Percentiles rank a stretch among this genome's conserved stretches.
Conservation (phyloP, 2,888 invertebrate species). For the Gibbula magus region DNA sequence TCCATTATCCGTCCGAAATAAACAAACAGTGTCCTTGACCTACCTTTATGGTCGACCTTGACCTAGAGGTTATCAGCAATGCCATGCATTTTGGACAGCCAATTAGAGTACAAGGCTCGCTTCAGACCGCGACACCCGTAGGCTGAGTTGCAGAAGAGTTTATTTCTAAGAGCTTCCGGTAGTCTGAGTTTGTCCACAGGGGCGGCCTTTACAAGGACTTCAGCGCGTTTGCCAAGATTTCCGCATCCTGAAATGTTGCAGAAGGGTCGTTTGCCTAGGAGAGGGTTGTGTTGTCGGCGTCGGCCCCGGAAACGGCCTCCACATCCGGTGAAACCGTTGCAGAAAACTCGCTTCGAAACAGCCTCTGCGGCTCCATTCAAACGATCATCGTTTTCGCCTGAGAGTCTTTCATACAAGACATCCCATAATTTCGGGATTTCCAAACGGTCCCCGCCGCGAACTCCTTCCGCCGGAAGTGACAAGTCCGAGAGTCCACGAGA, state of each 20-base stretch:
- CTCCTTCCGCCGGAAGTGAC: neutral
- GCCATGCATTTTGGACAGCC: constrained; percentile 33
- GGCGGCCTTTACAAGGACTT: neutral
- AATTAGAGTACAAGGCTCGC: constrained; percentile 36
- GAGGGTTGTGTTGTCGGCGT: constrained; percentile 25
- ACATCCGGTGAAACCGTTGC: constrained; percentile 49
- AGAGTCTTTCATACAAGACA: neutral
- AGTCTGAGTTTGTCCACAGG: neutral
- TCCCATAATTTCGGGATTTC: neutral
- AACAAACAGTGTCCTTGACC: neutral
- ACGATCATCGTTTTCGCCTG: neutral
- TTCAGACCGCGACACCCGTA: constrained; percentile 43
- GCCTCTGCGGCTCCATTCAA: neutral
- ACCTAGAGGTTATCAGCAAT: constrained; percentile 27
- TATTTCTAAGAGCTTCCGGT: constrained; percentile 19
- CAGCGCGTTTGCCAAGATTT: constrained; percentile 40
- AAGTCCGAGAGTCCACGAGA: too few species aligned
- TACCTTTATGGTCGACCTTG: neutral
- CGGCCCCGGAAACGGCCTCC: constrained; percentile 40
- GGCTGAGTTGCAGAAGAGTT: constrained; percentile 44
- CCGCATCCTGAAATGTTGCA: constrained; percentile 64
- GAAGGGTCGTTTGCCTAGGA: constrained; percentile 54
- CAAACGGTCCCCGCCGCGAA: neutral
- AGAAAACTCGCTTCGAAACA: constrained; percentile 42
- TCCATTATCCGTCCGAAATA: too few species aligned